Evolutionary conservation across 2,888 invertebrate genomes (phyloP), one percentile per base, ranked within the genome.

Genomic region (Synanthedon andrenaeformis): DNA sequence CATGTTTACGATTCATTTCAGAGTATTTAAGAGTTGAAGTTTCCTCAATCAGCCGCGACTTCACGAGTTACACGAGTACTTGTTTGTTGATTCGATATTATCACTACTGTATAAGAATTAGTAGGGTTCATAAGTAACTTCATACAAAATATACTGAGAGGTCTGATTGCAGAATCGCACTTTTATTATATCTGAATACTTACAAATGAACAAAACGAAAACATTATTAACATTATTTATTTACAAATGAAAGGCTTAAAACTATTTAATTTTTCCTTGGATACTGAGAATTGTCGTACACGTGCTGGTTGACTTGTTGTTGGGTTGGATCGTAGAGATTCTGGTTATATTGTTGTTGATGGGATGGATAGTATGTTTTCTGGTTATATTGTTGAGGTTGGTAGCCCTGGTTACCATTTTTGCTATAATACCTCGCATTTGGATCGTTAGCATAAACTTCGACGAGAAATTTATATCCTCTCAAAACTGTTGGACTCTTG

Each of bases 391-490:
- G 42, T 13, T 42, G 42, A 2, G 3, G 5, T 14, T 45, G 45
- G 14, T 45, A 45, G n/a, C 14, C 13, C 4, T 45, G 42, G 13
- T 23, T 14, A 41, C 67, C 66, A 1, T 76, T 77, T 59, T 79
- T 79, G 10, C 60, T 72, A n/a, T 60, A 66, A 42, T 62, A 74
- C 3, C 65, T 62, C 2, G 59, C 60, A 28, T 62, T 73, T 0
- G 75, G 70, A 52, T 72, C 64, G 14, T 58, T 68, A 0, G 71
- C 72, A 50, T 66, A 86, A 12, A 86, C 83, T 62, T 84, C 81
- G 10, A 87, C 66, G 56, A 68, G 61, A 55, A 86, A 86, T 52
- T 70, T 80, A 55, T 82, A 85, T 0, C 85, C 86, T 57, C 83
- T 66, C 4, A 87, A 60, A 23, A 83, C 66, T 0, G 73, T 64